Percentiles rank a stretch among this genome's conserved stretches.
Evolutionary conservation across 1,140 invertebrate genomes (phyloP).

Genomic region (Panagrolaimus sp.): DNA sequence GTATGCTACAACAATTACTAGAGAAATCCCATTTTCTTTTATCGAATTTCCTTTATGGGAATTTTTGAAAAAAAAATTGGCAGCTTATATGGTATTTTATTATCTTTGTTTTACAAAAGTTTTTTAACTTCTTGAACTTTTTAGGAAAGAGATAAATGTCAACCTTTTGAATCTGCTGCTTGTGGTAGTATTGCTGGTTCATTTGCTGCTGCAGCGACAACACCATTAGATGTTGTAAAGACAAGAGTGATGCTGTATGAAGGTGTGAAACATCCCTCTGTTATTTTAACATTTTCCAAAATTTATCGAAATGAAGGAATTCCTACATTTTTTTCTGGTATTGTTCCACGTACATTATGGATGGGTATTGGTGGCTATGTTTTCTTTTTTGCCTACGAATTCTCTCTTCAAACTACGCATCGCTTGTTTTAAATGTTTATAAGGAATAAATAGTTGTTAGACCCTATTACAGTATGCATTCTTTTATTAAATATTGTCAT

Average conservation of each 20-base stretch:
- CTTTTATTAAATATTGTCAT: no score
- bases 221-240: constrained; percentile 91
- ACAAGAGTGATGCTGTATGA: constrained; percentile 87
- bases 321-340: constrained; percentile 76
- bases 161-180: constrained; percentile 50
- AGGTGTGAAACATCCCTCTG: constrained; percentile 35
- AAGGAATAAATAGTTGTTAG: no score
- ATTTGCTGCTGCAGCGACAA: constrained; percentile 67
- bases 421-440: no score
- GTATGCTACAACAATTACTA: constrained; percentile 72
- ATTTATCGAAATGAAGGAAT: constrained; percentile 33
- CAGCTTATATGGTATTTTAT: background rate
- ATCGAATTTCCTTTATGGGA: constrained; percentile 95
- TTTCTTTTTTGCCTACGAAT: constrained; percentile 85
- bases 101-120: background rate
- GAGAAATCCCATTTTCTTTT: constrained; percentile 89
- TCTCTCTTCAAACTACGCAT: constrained; percentile 39
- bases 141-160: constrained; percentile 26
- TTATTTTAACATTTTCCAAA: constrained; percentile 27
- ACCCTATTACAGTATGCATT: no score
- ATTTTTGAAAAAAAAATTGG: constrained; percentile 68
- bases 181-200: constrained; percentile 56
- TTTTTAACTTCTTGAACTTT: constrained; percentile 11
- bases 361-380: constrained; percentile 86
- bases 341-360: constrained; percentile 74